Evolutionary conservation across 1,140 invertebrate genomes (phyloP).

Genomic region (Bombus superbus): DNA sequence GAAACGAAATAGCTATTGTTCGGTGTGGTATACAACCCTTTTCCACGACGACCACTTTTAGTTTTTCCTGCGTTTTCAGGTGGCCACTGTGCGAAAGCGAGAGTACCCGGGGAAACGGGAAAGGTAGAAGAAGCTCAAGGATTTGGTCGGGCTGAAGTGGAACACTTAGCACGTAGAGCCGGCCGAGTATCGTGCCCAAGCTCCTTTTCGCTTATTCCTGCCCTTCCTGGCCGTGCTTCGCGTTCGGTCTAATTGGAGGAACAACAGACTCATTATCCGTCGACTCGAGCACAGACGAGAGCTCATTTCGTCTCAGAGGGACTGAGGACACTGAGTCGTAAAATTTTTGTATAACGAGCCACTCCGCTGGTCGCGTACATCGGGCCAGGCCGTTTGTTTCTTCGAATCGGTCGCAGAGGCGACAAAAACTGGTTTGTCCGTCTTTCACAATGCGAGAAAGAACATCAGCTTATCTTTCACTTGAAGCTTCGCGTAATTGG

Average conservation of each 20-base stretch:
- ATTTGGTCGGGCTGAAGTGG: constrained; percentile 40
- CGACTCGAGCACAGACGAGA: constrained; percentile 60
- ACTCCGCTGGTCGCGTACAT: constrained; percentile 45
- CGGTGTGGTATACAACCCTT: not conserved
- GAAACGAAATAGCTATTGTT: constrained; percentile 35
- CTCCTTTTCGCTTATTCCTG: constrained; percentile 41
- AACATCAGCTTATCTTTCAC: not conserved
- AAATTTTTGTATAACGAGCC: constrained; percentile 76
- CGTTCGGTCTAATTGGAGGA: constrained; percentile 71
- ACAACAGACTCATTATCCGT: constrained; percentile 76
- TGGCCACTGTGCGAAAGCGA: constrained; percentile 21
- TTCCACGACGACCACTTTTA: not conserved
- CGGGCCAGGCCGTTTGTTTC: not conserved
- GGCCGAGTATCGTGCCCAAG: constrained; percentile 43
- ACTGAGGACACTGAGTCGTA: constrained; percentile 67
- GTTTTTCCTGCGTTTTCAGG: constrained; percentile 19
- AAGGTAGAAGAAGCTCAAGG: constrained; percentile 7
- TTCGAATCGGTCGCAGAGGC: not conserved
- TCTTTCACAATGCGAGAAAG: not conserved
- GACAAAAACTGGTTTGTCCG: not conserved
- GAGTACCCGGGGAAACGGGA: constrained; percentile 2
- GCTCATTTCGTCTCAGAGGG: constrained; percentile 66
- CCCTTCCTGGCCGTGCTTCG: not conserved
- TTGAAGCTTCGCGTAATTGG: not conserved
- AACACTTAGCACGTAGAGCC: constrained; percentile 49